Conservation (phyloP, 2,797 vertebrate genomes). For the Glossophaga mutica region DNA sequence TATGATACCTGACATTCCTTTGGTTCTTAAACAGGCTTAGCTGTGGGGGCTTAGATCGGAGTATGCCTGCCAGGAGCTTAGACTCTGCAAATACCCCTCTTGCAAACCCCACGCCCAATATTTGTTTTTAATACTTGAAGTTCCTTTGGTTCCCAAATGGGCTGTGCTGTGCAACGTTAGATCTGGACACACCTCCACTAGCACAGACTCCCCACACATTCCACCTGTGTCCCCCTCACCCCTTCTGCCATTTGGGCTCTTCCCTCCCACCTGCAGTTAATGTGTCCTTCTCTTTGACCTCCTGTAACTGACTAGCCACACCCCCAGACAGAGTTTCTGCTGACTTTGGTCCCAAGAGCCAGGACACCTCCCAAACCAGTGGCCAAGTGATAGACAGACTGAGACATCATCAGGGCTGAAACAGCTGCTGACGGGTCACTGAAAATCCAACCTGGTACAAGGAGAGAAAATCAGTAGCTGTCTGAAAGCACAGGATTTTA, state of each 20-base stretch:
- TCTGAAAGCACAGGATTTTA: not conserved
- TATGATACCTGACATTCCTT: not conserved
- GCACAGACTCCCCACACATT: not conserved
- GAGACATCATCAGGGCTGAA: constrained; percentile 48
- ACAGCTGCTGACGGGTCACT: constrained; percentile 21
- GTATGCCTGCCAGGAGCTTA: not conserved
- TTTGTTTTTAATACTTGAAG: not conserved
- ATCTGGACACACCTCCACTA: not conserved
- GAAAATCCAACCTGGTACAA: not conserved
- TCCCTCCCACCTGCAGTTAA: not conserved
- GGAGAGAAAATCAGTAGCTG: not conserved
- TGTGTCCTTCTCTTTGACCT: constrained; percentile 9
- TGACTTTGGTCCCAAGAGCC: constrained; percentile 6
- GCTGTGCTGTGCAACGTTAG: not conserved
- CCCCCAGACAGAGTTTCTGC: constrained; percentile 51
- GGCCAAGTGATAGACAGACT: constrained; percentile 47
- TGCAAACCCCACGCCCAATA: not conserved
- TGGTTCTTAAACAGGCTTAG: not conserved
- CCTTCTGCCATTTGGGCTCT: not conserved
- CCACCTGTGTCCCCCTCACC: not conserved
- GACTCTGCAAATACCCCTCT: not conserved
- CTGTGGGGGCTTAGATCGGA: not conserved
- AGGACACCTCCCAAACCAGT: constrained; percentile 35
- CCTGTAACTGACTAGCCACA: not conserved
- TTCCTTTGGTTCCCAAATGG: constrained; percentile 5